Conservation (phyloP, 1,140 invertebrate genomes). For the Mesaphorura yosii region DNA sequence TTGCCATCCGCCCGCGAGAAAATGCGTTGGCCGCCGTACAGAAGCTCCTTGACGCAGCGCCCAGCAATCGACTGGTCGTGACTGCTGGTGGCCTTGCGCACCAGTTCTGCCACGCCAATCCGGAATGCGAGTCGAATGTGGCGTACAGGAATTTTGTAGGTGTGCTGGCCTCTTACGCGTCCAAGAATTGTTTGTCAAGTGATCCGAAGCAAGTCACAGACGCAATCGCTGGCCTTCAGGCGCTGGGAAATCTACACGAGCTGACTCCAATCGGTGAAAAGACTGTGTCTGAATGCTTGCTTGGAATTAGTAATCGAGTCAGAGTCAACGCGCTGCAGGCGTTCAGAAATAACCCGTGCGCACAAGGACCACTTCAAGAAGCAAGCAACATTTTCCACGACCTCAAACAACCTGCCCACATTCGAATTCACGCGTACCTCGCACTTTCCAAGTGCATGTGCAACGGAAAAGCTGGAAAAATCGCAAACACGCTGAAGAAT, state of each 20-base stretch:
- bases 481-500: too few relatives aligned
- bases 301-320: constrained; percentile 53
- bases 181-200: constrained; percentile 48
- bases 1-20: constrained; percentile 55
- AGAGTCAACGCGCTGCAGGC: constrained; percentile 63
- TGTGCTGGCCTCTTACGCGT: constrained; percentile 49
- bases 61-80: constrained; percentile 37
- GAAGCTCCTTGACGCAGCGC: constrained; percentile 47
- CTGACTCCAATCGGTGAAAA: constrained; percentile 47
- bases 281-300: constrained; percentile 48
- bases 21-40: constrained; percentile 39
- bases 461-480: too few relatives aligned
- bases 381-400: constrained; percentile 53
- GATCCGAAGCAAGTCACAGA: constrained; percentile 47
- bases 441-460: constrained; percentile 60
- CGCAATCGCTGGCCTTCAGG: constrained; percentile 59
- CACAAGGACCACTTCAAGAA: constrained; percentile 42
- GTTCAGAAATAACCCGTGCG: constrained; percentile 54
- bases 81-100: constrained; percentile 39
- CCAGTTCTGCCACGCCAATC: constrained; percentile 36
- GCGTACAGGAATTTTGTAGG: constrained; percentile 48
- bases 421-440: constrained; percentile 78
- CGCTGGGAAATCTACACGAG: constrained; percentile 61
- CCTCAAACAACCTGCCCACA: constrained; percentile 64
- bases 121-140: constrained; percentile 33